Base-by-base conservation (phyloP, 2,797 vertebrate species). In the Urosaurus nigricauda region DNA sequence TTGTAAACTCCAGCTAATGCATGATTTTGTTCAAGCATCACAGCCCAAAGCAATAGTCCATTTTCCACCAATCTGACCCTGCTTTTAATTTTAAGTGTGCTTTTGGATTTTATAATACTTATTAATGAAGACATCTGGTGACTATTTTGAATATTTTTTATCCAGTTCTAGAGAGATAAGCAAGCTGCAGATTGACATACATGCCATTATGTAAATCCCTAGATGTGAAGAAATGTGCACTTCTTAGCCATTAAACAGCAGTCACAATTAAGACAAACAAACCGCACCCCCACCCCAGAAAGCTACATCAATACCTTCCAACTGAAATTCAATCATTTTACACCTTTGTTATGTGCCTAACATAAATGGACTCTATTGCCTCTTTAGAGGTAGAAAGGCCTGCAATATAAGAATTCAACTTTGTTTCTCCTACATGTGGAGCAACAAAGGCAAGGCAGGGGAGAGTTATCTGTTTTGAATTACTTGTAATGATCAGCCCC, bases 21-120 rank as follows among this genome's bases (percentile, higher is more conserved):
- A 58, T 29, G 16, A 14, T 37, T 56, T 79, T 40, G 47, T 43
- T 53, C 32, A 79, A 5, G n/a, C 71, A 83, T 37, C 9, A 53
- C 82, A 35, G 77, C 65, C 80, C 51, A 56, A 88, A n/a, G 24
- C 43, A 35, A 58, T 53, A 40, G 53, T 79, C 21, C 26, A 8
- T 87, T 87, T 58, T 51, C 40, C 13, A 35, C 53, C 32, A 75
- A 60, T 83, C n/a, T 58, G 37, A 77, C 16, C 40, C 74, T 19
- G 14, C 26, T 35, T 85, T 58, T 79, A 51, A 79, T 51, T 68
- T 60, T 40, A 58, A 85, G 21, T 85, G 83, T 79, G 29, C 32
- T 60, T 88, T 56, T 84, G 65, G 77, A 60, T 75, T 79, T 75
- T 58, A 43, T 51, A 79, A 29, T 60, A 53, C 21, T 77, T 63